Conservation (phyloP, 2,113 vertebrate species). For the Nannobrachium achirus region DNA sequence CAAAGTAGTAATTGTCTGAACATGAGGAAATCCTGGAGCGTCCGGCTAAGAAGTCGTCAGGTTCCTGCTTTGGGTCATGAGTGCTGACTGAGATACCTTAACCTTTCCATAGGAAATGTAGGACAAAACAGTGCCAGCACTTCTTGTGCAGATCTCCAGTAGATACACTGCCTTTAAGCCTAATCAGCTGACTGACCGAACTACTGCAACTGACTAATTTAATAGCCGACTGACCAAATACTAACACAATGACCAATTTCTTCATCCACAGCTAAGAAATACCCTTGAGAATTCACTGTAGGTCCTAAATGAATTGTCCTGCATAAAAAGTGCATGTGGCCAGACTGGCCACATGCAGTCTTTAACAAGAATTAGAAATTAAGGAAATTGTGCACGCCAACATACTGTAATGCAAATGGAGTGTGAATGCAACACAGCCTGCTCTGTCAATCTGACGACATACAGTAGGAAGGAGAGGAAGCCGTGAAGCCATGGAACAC, state of each 20-base stretch:
- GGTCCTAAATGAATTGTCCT: neutral
- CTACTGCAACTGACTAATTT: neutral
- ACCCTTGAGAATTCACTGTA: neutral
- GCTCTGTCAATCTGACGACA: slow-evolving; percentile 20
- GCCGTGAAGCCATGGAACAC: slow-evolving; percentile 23
- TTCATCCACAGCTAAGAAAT: neutral
- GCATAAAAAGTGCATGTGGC: neutral
- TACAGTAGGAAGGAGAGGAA: slow-evolving; percentile 4
- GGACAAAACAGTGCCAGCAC: too few relatives aligned
- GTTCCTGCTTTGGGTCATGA: too few relatives aligned
- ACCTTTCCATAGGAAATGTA: too few relatives aligned
- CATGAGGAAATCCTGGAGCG: too few relatives aligned
- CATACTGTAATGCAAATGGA: neutral
- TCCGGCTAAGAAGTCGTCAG: too few relatives aligned
- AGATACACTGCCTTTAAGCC: slow-evolving; percentile 2
- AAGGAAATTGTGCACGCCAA: neutral
- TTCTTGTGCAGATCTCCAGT: too few relatives aligned
- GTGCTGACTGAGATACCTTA: too few relatives aligned
- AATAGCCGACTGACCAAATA: neutral
- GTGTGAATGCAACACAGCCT: slow-evolving; percentile 4
- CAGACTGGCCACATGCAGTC: neutral
- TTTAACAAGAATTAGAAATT: neutral
- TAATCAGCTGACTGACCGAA: slow-evolving; percentile 16
- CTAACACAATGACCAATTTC: neutral
- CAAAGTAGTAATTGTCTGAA: too few relatives aligned